Conservation (phyloP, 2,888 invertebrate species). For the Meiosimyza platycephala region DNA sequence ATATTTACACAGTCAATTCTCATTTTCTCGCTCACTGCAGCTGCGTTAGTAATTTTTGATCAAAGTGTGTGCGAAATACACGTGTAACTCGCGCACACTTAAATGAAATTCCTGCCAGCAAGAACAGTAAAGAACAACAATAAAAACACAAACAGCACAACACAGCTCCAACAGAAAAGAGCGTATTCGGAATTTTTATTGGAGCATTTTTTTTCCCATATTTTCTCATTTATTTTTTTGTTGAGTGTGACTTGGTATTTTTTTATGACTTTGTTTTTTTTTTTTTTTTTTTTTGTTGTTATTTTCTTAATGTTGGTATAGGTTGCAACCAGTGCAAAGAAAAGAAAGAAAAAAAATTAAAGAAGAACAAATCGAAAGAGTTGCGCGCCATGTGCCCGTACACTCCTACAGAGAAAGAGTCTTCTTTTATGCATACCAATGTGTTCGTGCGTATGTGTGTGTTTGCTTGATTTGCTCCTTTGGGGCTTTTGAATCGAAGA, state of each 20-base stretch:
- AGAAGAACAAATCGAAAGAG: not conserved
- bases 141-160: not conserved
- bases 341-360: not conserved
- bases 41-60: not conserved
- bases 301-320: slow-evolving; percentile 22
- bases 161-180: slow-evolving; percentile 18
- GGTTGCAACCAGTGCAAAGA: slow-evolving; percentile 6
- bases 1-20: not conserved
- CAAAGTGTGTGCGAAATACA: slow-evolving; percentile 26
- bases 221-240: slow-evolving; percentile 12
- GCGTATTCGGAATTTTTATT: slow-evolving; percentile 36
- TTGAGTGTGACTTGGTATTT: not conserved
- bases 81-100: slow-evolving; percentile 24
- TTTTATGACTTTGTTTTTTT: slow-evolving; percentile 1
- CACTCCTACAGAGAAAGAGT: not conserved
- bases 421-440: not conserved
- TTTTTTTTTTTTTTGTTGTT: slow-evolving; percentile 16
- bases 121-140: slow-evolving; percentile 1
- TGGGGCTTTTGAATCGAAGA: not conserved
- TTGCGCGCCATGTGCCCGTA: slow-evolving; percentile 16
- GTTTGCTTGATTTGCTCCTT: slow-evolving; percentile 13
- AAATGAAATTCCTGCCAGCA: slow-evolving; percentile 19
- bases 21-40: not conserved
- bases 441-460: slow-evolving; percentile 1
- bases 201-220: slow-evolving; percentile 26